Evolutionary conservation across 2,888 invertebrate genomes (phyloP).

Genomic region (Athetis lepigone): DNA sequence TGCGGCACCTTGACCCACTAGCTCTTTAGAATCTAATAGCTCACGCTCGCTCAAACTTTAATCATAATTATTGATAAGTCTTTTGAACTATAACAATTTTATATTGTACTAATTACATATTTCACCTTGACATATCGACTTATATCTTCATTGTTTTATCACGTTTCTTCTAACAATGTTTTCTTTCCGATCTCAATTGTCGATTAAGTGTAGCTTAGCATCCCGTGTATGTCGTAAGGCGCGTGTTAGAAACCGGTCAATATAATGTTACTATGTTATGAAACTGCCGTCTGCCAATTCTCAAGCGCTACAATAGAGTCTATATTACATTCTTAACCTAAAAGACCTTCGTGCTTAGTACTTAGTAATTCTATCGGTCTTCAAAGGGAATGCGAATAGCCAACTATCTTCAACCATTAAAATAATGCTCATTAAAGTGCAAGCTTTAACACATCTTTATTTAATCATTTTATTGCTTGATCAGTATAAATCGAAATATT

Average conservation of each 20-base stretch:
- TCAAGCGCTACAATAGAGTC: constrained; percentile 34
- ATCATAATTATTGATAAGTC: constrained; percentile 57
- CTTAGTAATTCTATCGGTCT: constrained; percentile 27
- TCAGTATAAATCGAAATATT: constrained; percentile 8
- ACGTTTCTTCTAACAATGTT: constrained; percentile 25
- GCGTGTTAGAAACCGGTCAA: constrained; percentile 39
- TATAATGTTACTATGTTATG: constrained; percentile 47
- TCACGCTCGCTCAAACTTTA: constrained; percentile 55
- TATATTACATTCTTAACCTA: constrained; percentile 27
- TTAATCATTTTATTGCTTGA: constrained; percentile 8
- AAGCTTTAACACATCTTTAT: constrained; percentile 15
- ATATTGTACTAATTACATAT: constrained; percentile 40
- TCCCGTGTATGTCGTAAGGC: constrained; percentile 40
- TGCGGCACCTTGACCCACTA: constrained; percentile 64
- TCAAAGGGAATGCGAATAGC: constrained; percentile 23
- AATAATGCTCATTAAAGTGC: constrained; percentile 16
- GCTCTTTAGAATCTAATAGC: constrained; percentile 61
- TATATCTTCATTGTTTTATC: constrained; percentile 56
- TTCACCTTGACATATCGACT: constrained; percentile 54
- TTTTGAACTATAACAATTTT: constrained; percentile 51
- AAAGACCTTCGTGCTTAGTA: constrained; percentile 23
- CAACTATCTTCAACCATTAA: constrained; percentile 5
- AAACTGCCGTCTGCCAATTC: constrained; percentile 44
- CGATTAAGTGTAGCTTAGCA: constrained; percentile 25
- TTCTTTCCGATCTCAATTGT: constrained; percentile 31